Conservation (phyloP, 2,797 vertebrate genomes). For the Rhincodon typus region DNA sequence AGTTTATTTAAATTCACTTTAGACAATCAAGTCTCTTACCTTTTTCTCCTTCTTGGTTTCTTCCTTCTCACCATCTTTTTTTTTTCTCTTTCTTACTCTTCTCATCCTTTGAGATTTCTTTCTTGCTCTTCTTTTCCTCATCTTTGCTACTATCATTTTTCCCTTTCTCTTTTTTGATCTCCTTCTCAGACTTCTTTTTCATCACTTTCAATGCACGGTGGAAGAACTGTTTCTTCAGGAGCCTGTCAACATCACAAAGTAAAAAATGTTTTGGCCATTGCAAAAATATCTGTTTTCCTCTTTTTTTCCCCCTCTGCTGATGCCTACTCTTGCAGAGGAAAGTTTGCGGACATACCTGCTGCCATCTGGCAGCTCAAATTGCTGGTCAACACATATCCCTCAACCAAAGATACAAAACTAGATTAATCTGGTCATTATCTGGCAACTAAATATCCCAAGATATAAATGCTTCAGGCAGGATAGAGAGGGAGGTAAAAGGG, state of each 20-base stretch:
- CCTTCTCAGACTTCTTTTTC: constrained; percentile 96
- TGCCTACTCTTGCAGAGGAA: neutral
- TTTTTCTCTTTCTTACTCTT: constrained; percentile 71
- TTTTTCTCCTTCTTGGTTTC: constrained; percentile 84
- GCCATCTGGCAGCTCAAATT: neutral
- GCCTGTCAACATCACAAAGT: constrained; percentile 54
- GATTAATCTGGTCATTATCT: neutral
- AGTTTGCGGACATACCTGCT: neutral
- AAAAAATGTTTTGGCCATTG: neutral
- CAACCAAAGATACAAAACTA: neutral
- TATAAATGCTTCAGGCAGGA: too few species aligned
- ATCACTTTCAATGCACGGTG: constrained; percentile 94
- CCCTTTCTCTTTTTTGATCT: constrained; percentile 73
- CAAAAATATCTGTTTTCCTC: neutral
- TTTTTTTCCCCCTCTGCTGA: neutral
- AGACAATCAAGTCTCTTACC: constrained; percentile 47
- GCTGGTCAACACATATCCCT: neutral
- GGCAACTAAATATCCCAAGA: too few species aligned
- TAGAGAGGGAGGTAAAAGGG: too few species aligned
- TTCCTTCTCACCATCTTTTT: constrained; percentile 75
- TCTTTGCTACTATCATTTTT: constrained; percentile 58
- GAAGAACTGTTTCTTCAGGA: constrained; percentile 96
- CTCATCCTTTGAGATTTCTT: constrained; percentile 71
- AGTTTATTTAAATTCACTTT: too few species aligned
- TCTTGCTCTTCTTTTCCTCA: constrained; percentile 62